Base-by-base conservation (phyloP, 2,888 invertebrate genomes). In the Panzeria rudis region DNA sequence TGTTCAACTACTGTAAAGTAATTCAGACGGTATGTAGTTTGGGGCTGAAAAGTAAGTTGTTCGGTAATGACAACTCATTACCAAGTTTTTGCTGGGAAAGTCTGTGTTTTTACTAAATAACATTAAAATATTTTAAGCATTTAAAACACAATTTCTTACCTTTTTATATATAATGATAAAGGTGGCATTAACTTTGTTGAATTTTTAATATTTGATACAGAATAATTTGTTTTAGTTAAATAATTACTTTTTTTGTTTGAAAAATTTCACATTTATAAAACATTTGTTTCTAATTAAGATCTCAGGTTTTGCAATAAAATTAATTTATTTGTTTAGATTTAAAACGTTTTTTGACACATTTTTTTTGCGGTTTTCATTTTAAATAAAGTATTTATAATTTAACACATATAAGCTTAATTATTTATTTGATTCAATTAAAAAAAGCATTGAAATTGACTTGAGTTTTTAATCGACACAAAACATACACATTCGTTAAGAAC, bases 301-400 rank as follows among this genome's bases (percentile, higher is more conserved):
- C 84, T 73, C 68, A 73, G 23, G 81, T 81, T 84, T 81, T 77
- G 81, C 84, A 81, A 81, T 81, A 84, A 75, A 64, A 50, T 66
- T 44, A 41, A n/a, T 44, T 79, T 17, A 15, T 11, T 38, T 50
- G 8, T 72, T 41, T 25, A 38, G n/a, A 25, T 29, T 50, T 41
- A 32, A 32, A 20, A 38, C 1, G 20, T 6, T 62, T 64, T 20
- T 64, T 25, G 11, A 11, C 20, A 44, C 44, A 59, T 41, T 41
- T 38, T 52, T 11, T 54, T 41, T 13, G 38, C 3, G 11, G 38
- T 23, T 32, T 59, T 69, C 5, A 17, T n/a, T 23, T 25, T 8
- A 44, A 25, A n/a, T 64, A n/a, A 44, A 64, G 15, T 44, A n/a
- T 17, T 44, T 7, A 9, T 25, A 44, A 44, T 41, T 1, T 15